A percentile compares a stretch with the other conserved stretches of the same genome.
These are phyloP conservation scores for Monopis laevigella DNA, from an alignment of 2,888 invertebrate species.

Conservation along the genomic window DNA sequence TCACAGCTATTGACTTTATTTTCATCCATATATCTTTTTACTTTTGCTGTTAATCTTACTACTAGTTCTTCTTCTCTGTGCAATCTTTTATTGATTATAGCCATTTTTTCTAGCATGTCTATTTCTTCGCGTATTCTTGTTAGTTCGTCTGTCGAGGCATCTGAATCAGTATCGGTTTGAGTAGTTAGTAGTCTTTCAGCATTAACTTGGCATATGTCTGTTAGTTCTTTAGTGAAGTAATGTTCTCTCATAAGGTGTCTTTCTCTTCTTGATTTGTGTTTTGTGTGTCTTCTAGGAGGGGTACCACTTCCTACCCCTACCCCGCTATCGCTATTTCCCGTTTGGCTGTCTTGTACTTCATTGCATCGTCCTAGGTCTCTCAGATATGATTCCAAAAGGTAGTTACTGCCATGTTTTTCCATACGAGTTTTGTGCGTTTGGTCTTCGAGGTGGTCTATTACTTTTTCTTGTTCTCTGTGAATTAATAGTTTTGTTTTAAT, in stretches of 20 bases:
- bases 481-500: neutral
- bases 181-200: conserved; percentile 53
- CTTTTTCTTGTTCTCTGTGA: conserved; percentile 75
- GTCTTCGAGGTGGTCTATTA: conserved; percentile 81
- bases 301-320: conserved; percentile 75
- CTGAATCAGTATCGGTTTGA: conserved; percentile 55
- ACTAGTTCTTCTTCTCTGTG: conserved; percentile 79
- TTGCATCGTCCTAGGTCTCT: conserved; percentile 50
- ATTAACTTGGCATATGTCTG: conserved; percentile 61
- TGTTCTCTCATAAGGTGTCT: conserved; percentile 63
- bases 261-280: conserved; percentile 63
- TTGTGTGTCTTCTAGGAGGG: conserved; percentile 59
- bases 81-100: conserved; percentile 76
- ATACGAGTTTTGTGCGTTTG: conserved; percentile 78
- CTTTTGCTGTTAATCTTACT: conserved; percentile 72
- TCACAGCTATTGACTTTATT: conserved; percentile 58
- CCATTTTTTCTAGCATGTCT: conserved; percentile 77
- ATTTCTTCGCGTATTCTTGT: conserved; percentile 72
- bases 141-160: conserved; percentile 57
- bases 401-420: conserved; percentile 81
- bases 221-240: conserved; percentile 62
- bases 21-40: conserved; percentile 67
- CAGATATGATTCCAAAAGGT: conserved; percentile 80
- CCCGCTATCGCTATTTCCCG: conserved; percentile 76
- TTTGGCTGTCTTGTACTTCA: conserved; percentile 62